Evolutionary conservation across 2,888 invertebrate species (phyloP), one percentile per base, ranked within the genome.

Genomic region (Seira ritae): DNA sequence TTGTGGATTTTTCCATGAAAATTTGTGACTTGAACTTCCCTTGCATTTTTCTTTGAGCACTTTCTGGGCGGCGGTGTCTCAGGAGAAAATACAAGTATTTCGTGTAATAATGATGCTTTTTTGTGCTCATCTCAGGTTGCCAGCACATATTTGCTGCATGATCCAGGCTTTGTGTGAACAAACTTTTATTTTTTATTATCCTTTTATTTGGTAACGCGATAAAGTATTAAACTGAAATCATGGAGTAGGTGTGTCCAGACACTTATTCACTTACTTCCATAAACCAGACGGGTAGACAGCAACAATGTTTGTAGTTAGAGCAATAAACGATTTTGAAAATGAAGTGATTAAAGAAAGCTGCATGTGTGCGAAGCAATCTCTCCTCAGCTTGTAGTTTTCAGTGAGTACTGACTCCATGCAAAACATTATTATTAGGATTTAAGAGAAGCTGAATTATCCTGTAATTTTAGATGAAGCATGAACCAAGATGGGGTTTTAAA

Each of bases 251-350:
- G 79, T 79, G 79, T 79, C 65, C 65, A 19, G 31, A 67, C 75
- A 75, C 75, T 75, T 75, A 75, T 75, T 76, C 76, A 76, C 76
- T 76, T 76, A 76, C 76, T 76, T 55, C 76, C 66, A 76, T 76
- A 68, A 76, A 67, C 68, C 31, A 76, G 50, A 15, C 42, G 22
- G 50, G 15, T 20, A 8, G 70, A 50, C 70, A 50, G 50, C 19
- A 8, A 24, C 50, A 50, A 50, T 50, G 50, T 55, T 15, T 6
- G n/a, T 70, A 50, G 31, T 31, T 31, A 31, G 3, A 6, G 50
- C 50, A 70, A 70, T 70, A 50, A 70, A 70, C 70, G 50, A 24
- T 50, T 22, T 74, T 74, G n/a, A 55, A 55, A 76, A 76, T 76
- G 68, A 76, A 76, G 76, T 76, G 76, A 76, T 76, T 76, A 76